These are phyloP conservation scores for human DNA, from an alignment of 2,113 vertebrate genomes.

Conservation along the genomic window GRCh38 chr3:45476501-45477000, in stretches of 20 bases:
- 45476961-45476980: constrained; percentile 3
- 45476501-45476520: constrained; percentile 94
- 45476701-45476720: fast-evolving
- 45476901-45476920: background rate
- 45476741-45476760: background rate
- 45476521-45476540: constrained; percentile 92
- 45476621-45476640: constrained; percentile 85
- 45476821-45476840: background rate
- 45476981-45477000: background rate
- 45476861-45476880: background rate
- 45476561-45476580: constrained; percentile 91
- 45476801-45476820: background rate
- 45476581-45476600: constrained; percentile 84
- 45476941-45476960: constrained; percentile 4
- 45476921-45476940: background rate
- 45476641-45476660: fast-evolving
- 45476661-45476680: fast-evolving
- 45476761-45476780: background rate
- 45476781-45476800: background rate
- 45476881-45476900: background rate
- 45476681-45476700: fast-evolving
- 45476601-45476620: constrained; percentile 84
- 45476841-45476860: background rate
- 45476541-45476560: constrained; percentile 89
- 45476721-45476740: background rate